Base-by-base conservation (phyloP, 2,797 vertebrate species). In the Calcarius lapponicus region DNA sequence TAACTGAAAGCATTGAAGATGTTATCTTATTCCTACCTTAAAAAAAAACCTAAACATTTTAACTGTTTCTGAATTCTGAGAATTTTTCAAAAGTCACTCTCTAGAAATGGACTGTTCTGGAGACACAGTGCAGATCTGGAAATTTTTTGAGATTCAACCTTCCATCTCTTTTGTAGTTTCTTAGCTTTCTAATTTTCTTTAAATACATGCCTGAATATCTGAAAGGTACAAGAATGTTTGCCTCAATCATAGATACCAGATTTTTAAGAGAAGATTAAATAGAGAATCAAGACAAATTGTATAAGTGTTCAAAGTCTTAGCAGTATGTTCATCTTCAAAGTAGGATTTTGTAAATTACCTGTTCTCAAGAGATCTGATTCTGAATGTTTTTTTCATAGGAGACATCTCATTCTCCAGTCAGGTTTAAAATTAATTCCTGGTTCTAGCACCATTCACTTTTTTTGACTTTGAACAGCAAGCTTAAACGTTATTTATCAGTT, bases 1-100 rank as follows among this genome's bases (percentile, higher is more conserved):
- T 91, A 47, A 69, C 69, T 87, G 90, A 93, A 94, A 38, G 17
- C 45, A 79, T 58, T 93, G 93, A 47, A 95, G 88, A 53, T 70
- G 78, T 14, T 80, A 26, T 75, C 62, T 81, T 40, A 69, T 67
- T 15, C 45, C 42, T 36, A 56, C 5, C 17, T 11, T 22, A 82
- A 78, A 57, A 71, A 70, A n/a, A 86, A 24, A 1, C 1, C 17
- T 42, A 4, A 42, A 32, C n/a, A 40, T 47, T 75, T 67, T 74
- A 93, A 36, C 10, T 2, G 4, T 58, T 88, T 92, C 58, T 24
- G 64, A 71, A 80, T 83, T 80, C 51, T 62, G 15, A 62, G 40
- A 15, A 79, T 34, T 85, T 92, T 90, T 82, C 24, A 50, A 11
- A 75, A 78, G 38, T 26, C 18, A 26, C 8, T 76, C 28, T 50